Evolutionary conservation across 37 sponge, comb jelly and placozoan genomes (phyloP), one percentile per base, ranked within the genome.

Genomic region (Amphimedon queenslandica): DNA sequence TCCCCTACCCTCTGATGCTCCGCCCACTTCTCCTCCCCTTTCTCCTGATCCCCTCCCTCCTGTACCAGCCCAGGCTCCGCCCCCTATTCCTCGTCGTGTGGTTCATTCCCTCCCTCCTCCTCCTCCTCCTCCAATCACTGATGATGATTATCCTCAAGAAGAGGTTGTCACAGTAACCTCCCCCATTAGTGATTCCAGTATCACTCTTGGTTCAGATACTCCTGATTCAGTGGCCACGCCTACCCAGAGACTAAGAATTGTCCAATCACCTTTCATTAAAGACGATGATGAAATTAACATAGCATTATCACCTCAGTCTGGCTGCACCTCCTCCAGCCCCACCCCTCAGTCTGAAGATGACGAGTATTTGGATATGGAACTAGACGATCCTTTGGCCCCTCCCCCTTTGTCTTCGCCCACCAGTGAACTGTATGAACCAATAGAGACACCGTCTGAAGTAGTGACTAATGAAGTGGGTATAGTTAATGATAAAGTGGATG

Each of bases 21-120:
- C n/a, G n/a, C n/a, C n/a, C n/a, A 37, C 36, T 40, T 71, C 64
- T 27, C 80, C 80, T 31, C 6, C 64, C 29, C 60, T 5, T 3
- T 58, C 4, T 4, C 2, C n/a, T n/a, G n/a, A n/a, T n/a, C n/a
- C n/a, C n/a, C n/a, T 4, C 4, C 60, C 60, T 58, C 60, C 60
- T 58, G 28, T 58, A 5, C 71, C 80, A 28, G 11, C 64, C 25
- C 63, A 63, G 8, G 21, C 72, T 16, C 80, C 80, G 2, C 80
- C 80, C 6, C 71, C 69, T 24, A 58, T 47, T 21, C 55, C 57
- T 3, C 69, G 70, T 70, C 57, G 39, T 60, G 2, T 25, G 53
- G 4, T 40, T 4, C 30, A 13, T 77, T 36, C 56, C 67, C 77
- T 4, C 78, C 78, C 16, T 68, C 64, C 74, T 0, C 71, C 82